phyloP scores from a whole-genome alignment of 2,888 invertebrate species.

The Thysanoteuthis rhombus region DNA sequence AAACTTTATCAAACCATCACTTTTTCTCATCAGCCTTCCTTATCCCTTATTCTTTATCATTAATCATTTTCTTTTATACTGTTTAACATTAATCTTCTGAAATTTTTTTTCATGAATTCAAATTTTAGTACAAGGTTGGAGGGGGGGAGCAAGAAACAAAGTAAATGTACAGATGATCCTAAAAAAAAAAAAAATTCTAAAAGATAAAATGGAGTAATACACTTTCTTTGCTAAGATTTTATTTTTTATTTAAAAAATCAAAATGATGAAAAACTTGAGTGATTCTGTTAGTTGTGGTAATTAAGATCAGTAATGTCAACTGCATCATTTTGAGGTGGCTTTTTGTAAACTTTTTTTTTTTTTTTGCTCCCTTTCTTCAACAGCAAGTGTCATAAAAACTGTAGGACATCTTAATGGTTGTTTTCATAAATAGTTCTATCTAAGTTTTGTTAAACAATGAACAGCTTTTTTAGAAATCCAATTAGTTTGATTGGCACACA shows the following conservation, averaged over 20 bases:
- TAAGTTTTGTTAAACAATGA: no score
- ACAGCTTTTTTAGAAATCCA: no score
- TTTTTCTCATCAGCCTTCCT: background rate
- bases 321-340: no score
- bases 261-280: background rate
- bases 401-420: no score
- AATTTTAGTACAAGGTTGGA: background rate
- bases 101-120: background rate
- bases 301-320: no score
- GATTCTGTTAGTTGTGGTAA: no score
- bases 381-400: no score
- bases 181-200: background rate
- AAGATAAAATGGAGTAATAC: background rate
- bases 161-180: background rate
- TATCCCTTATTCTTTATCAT: background rate
- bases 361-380: no score
- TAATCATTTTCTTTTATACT: background rate
- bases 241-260: no score
- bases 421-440: no score
- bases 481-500: no score
- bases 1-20: background rate
- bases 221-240: background rate
- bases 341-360: no score
- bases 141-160: background rate
- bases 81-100: background rate